Base-by-base conservation (phyloP, 2,888 invertebrate species). In the Anthophora plumipes region DNA sequence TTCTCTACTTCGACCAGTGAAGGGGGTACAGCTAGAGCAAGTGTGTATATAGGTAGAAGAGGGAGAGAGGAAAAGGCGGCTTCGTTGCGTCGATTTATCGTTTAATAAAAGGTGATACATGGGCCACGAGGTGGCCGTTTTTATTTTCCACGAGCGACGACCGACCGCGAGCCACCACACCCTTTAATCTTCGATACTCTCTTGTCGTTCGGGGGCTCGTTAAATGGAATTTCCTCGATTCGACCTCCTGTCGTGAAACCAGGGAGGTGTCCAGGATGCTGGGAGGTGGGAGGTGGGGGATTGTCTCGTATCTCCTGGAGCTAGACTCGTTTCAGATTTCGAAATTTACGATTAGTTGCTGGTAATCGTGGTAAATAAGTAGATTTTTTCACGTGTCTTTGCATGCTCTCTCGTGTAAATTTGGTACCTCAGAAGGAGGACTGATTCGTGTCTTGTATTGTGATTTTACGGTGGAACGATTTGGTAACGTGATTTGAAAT, bases 41-140 rank as follows among this genome's bases (percentile, higher is more conserved):
- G n/a, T n/a, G n/a, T n/a, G n/a, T n/a, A n/a, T n/a, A n/a, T n/a
- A n/a, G n/a, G 83, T 80, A 82, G 87, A 79, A 83, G 4, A 31
- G 31, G 31, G 4, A 31, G 31, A 31, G 4, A 4, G 31, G 31
- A 4, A 31, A 31, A 31, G 88, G 85, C 74, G 85, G 86, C 88
- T 89, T 88, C 89, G 89, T 90, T 88, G 87, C 88, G 86, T 87
- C 89, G 89, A 91, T 91, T 91, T 91, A 91, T 91, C 90, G 91
- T 91, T 91, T 91, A 91, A 91, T 91, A 91, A 91, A 91, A 90
- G 88, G 84, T 91, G 91, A 91, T 90, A 81, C 89, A 90, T 90
- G 83, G 89, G 70, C 74, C 31, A 46, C 78, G 77, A 41, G 57
- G 68, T 71, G 59, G 41, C 2, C 82, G 79, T 76, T 85, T 85